Percentiles rank a stretch among this genome's conserved stretches.
Evolutionary conservation across 30 jellyfish, hydroid and myxozoan species (phyloP).

Genomic region (Mastigias papua): DNA sequence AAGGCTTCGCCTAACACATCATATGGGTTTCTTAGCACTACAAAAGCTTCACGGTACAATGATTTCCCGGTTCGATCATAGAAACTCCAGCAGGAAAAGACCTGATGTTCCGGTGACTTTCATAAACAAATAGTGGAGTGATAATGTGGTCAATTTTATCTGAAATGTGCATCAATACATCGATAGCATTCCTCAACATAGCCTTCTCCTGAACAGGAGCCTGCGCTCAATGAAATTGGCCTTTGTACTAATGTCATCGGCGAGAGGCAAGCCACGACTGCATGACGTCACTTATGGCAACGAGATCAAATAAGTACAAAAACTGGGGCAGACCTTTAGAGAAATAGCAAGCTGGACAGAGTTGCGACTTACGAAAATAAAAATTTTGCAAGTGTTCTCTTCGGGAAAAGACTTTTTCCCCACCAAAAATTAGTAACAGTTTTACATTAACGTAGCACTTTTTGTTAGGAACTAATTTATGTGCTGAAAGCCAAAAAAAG

Average conservation of each 20-base stretch:
- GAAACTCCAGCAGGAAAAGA: neutral
- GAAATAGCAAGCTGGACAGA: no score
- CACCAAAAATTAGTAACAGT: no score
- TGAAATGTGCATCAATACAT: neutral
- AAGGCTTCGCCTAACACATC: conserved; percentile 53
- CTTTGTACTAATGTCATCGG: neutral
- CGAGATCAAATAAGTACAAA: no score
- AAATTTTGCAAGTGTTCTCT: no score
- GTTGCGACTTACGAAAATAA: no score
- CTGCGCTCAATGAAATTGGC: neutral
- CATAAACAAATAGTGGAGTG: neutral
- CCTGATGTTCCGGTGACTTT: neutral
- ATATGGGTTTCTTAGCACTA: conserved; percentile 51
- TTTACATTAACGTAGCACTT: no score
- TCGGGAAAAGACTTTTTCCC: no score
- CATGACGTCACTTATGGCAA: neutral
- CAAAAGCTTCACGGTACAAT: conserved; percentile 65
- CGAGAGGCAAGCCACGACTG: neutral
- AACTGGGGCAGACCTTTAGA: no score
- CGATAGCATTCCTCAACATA: neutral
- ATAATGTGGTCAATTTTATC: neutral
- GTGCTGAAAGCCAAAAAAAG: no score
- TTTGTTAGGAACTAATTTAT: no score
- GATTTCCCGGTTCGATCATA: conserved; percentile 39
- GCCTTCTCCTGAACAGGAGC: neutral